Evolutionary conservation across 2,113 vertebrate genomes (phyloP), one percentile per base, ranked within the genome.

Genomic region (Gallinago jamesoni): DNA sequence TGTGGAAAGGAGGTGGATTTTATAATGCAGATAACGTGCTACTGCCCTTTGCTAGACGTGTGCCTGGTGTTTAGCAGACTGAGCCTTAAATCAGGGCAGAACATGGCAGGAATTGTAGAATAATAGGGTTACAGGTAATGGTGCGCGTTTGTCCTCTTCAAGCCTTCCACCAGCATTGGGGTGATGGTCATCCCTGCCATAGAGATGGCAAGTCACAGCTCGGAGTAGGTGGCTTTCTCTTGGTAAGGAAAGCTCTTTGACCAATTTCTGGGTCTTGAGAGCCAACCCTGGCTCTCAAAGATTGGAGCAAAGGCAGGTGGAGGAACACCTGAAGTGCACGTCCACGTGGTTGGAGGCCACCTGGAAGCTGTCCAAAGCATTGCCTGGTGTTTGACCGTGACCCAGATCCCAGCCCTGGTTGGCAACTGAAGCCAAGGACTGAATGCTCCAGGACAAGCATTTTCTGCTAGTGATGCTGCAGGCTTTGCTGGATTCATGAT

Each of bases 371-470:
- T 39, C 56, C 81, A 74, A 52, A 89, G 39, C 55, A 5, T 53
- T 1, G 0, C 30, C 22, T 83, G 22, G 45, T 2, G 2, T 72
- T 66, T 76, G 16, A 41, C 17, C 2, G 0, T 24, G 41, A 87
- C 35, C 33, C 33, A 50, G 50, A 79, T 20, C 33, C 9, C 52
- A 68, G 59, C 15, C 16, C 43, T 31, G 55, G 41, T 50, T 0
- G 2, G 35, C 67, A 79, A 57, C 63, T 83, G 78, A 83, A 66
- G n/a, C 35, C 62, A 45, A 74, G 50, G 17, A 33, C 27, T 2
- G 11, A 77, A 70, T 9, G 23, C 21, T 63, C 25, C 30, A 48
- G 79, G 47, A 57, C 39, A 84, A 86, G 18, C 4, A 1, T 31
- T 91, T 92, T 86, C 52, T 81, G 28, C 60, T 90, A 68, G 28